Conservation (phyloP, 2,113 vertebrate species). For the Sialia sialis region DNA sequence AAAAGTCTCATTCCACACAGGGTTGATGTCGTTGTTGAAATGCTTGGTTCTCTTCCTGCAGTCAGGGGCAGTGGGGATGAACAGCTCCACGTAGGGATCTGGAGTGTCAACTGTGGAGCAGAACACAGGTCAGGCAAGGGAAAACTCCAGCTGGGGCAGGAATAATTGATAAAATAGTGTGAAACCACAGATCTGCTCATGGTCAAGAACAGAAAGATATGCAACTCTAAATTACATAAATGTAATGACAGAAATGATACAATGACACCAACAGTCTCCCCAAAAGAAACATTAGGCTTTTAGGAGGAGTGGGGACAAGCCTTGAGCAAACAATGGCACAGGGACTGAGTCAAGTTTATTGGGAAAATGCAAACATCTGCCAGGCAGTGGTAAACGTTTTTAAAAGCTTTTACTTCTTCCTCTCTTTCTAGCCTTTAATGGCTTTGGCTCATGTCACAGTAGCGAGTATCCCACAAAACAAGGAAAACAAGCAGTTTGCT, state of each 20-base stretch:
- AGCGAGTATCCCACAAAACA: neutral
- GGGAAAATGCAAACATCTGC: neutral
- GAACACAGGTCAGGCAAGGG: neutral
- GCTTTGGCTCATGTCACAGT: neutral
- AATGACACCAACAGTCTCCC: neutral
- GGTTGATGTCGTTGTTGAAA: constrained; percentile 91
- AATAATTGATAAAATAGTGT: neutral
- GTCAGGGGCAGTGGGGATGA: constrained; percentile 88
- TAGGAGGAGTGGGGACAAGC: neutral
- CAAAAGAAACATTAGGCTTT: neutral
- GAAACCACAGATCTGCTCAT: neutral
- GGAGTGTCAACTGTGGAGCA: constrained; percentile 88
- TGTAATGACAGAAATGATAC: neutral
- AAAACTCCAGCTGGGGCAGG: neutral
- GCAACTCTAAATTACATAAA: neutral
- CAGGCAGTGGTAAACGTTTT: neutral
- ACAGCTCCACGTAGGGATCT: constrained; percentile 94
- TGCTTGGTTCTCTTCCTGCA: constrained; percentile 90
- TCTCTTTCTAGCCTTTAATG: neutral
- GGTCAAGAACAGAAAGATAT: neutral
- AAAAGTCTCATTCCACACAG: constrained; percentile 92
- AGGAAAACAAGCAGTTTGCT: neutral
- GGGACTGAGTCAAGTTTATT: neutral
- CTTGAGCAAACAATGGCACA: neutral
- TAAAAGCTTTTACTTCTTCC: neutral